phyloP scores from a whole-genome alignment of 2,113 vertebrate species.

The Todiramphus saurophagus region DNA sequence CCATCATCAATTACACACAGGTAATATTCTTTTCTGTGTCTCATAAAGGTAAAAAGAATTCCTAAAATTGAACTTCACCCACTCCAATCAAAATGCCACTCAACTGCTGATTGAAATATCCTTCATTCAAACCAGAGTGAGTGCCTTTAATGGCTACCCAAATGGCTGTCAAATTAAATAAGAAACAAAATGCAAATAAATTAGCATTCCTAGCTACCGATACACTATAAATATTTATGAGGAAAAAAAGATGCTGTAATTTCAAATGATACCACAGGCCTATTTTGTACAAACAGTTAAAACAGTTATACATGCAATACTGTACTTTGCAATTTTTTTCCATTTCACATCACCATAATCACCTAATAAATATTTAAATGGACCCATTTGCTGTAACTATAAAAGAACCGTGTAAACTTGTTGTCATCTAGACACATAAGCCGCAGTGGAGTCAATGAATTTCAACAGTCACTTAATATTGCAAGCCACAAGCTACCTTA shows the following conservation, averaged over 20 bases:
- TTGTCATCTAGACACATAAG: constrained; percentile 88
- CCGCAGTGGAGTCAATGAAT: constrained; percentile 85
- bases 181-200: constrained; percentile 77
- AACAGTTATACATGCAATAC: constrained; percentile 74
- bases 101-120: constrained; percentile 54
- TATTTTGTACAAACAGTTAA: constrained; percentile 74
- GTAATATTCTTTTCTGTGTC: constrained; percentile 5
- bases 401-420: constrained; percentile 85
- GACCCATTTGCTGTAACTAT: constrained; percentile 83
- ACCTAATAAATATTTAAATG: constrained; percentile 88
- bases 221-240: constrained; percentile 78
- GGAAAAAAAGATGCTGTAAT: constrained; percentile 76
- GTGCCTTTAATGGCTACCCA: constrained; percentile 57
- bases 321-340: constrained; percentile 74
- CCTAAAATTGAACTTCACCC: constrained; percentile 34
- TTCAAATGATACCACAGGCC: constrained; percentile 68
- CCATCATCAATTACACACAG: background rate
- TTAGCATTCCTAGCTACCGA: constrained; percentile 73
- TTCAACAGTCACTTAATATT: constrained; percentile 87
- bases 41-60: constrained; percentile 42
- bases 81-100: constrained; percentile 63
- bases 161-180: constrained; percentile 70
- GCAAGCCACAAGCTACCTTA: constrained; percentile 83
- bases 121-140: constrained; percentile 57
- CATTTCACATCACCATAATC: constrained; percentile 84